Evolutionary conservation across 1,140 invertebrate species (phyloP), one percentile per base, ranked within the genome.

Genomic region (Goniozus legneri): DNA sequence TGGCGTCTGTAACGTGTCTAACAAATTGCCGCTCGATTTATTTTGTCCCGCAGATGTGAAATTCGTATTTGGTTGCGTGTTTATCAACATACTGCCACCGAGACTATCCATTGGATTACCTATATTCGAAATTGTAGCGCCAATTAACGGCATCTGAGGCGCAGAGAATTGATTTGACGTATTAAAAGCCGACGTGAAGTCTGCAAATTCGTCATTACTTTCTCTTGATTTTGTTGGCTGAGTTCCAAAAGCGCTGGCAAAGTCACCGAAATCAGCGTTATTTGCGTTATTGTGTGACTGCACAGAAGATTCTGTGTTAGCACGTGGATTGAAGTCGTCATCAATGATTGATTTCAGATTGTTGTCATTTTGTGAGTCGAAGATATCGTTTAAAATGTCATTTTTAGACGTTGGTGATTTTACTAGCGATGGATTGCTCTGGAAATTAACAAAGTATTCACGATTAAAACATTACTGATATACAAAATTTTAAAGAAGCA

Each of bases 191-290:
- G 82, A 83, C 44, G 78, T 81, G 65, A 89, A 90, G 70, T 89
- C 87, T 1, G 87, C 87, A 67, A 89, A 90, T 50, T 84, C 82
- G 34, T 77, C 75, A 31, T 51, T 65, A 30, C 42, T 58, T 44
- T 83, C 80, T 45, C 75, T 61, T 47, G 55, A 53, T 45, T 69
- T 76, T 34, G 32, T 36, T 14, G 49, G 36, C 20, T 67, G 27
- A 24, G 52, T 64, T 2, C 74, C 75, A 65, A 89, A 89, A 7
- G 86, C 89, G 46, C 82, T 80, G 14, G 83, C 77, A 71, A 94
- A 95, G 70, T 92, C 89, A 1, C 88, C 88, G 72, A 92, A 91
- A 35, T 90, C 87, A 33, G 76, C 66, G 33, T 61, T 71, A n/a
- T n/a, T n/a, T n/a, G n/a, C n/a, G 8, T 63, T 56, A 37, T 75